Evolutionary conservation across 2,888 invertebrate genomes (phyloP).

Genomic region (Stenotaenia linearis): DNA sequence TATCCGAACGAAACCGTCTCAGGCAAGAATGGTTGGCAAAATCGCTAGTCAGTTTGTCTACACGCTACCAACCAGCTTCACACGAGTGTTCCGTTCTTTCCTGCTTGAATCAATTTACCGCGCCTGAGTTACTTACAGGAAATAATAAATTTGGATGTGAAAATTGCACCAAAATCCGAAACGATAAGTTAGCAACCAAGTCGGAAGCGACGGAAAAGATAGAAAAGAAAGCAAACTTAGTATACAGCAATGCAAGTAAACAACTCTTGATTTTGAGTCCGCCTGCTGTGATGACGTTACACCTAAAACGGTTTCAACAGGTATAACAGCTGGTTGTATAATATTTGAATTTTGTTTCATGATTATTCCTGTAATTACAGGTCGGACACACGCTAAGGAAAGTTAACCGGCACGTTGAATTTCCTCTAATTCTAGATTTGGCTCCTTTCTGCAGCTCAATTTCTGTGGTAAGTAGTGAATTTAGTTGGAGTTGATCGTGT

Average conservation of each 20-base stretch:
- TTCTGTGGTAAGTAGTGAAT: conserved; percentile 51
- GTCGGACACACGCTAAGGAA: conserved; percentile 64
- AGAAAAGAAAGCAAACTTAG: conserved; percentile 51
- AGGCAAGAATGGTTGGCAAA: conserved; percentile 39
- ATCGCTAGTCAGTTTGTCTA: conserved; percentile 50
- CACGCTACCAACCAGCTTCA: conserved; percentile 54
- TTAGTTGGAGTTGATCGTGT: too few relatives aligned
- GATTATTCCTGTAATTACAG: conserved; percentile 40
- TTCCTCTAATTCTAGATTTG: conserved; percentile 76
- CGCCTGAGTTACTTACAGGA: conserved; percentile 80
- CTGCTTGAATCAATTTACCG: conserved; percentile 87
- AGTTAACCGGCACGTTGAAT: conserved; percentile 77
- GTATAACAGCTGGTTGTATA: conserved; percentile 36
- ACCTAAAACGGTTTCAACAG: conserved; percentile 92
- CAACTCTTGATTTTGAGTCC: conserved; percentile 71
- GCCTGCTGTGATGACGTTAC: conserved; percentile 88
- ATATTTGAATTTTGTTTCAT: not conserved
- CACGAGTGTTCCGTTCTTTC: conserved; percentile 61
- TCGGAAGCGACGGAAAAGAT: conserved; percentile 12
- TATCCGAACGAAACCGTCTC: not conserved
- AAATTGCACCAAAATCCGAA: conserved; percentile 55
- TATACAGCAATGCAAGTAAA: conserved; percentile 51
- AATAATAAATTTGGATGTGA: conserved; percentile 91
- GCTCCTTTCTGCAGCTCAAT: conserved; percentile 77
- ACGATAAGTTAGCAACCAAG: conserved; percentile 30